These are phyloP conservation scores for Bombus pascuorum DNA, from an alignment of 1,140 invertebrate genomes.

Conservation along the genomic window DNA sequence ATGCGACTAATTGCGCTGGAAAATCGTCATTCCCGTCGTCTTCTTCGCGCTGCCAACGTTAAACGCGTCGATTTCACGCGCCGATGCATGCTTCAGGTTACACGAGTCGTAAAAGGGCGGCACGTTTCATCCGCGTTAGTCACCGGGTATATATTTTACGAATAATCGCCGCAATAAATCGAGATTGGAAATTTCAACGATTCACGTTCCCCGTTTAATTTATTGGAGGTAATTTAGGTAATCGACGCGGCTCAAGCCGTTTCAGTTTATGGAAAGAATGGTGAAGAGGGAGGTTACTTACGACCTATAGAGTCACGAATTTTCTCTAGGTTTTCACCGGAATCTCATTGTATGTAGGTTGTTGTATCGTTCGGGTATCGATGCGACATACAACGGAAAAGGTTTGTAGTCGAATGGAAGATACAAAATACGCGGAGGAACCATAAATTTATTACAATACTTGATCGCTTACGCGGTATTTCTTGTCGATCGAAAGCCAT, in stretches of 20 bases:
- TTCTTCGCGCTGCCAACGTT: too few relatives aligned
- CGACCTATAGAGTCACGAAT: neutral
- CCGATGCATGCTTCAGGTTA: neutral
- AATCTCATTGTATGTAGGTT: neutral
- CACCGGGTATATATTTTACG: constrained; percentile 4
- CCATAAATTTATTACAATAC: too few relatives aligned
- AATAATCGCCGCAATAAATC: constrained; percentile 27
- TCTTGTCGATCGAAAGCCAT: neutral
- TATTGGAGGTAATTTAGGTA: constrained; percentile 12
- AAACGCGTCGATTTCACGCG: neutral
- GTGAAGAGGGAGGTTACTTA: neutral
- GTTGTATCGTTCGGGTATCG: neutral
- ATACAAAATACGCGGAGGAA: too few relatives aligned
- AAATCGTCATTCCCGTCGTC: constrained; percentile 16
- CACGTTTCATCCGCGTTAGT: constrained; percentile 12
- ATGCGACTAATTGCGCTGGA: constrained; percentile 43
- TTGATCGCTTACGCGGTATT: too few relatives aligned
- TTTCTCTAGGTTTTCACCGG: neutral
- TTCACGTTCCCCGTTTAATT: neutral
- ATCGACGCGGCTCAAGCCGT: neutral
- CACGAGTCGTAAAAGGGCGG: neutral
- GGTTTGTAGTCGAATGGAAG: too few relatives aligned
- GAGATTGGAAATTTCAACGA: constrained; percentile 30
- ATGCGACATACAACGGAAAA: too few relatives aligned
- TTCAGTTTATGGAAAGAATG: neutral